phyloP scores from a whole-genome alignment of 2,888 invertebrate genomes.

The Aphidius colemani region DNA sequence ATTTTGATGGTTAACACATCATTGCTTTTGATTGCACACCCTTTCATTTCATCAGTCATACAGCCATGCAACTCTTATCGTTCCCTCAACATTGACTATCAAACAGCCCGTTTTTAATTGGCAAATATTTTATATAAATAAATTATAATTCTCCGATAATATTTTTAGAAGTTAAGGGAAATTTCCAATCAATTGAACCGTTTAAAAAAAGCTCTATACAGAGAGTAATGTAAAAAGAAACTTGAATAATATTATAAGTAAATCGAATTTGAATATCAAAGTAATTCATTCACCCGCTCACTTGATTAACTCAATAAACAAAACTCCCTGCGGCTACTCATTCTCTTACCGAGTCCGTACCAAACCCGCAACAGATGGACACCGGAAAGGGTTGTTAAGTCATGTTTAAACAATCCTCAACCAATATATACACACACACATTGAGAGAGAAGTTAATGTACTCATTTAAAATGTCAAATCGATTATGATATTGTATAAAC shows the following conservation, averaged over 20 bases:
- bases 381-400: constrained; percentile 27
- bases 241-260: not conserved
- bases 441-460: not conserved
- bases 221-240: not conserved
- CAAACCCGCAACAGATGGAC: constrained; percentile 29
- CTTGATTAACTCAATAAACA: constrained; percentile 22
- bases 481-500: constrained; percentile 41
- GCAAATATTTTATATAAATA: too few species aligned
- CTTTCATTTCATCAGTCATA: constrained; percentile 32
- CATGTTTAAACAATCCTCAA: constrained; percentile 27
- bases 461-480: constrained; percentile 42
- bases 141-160: too few species aligned
- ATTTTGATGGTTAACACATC: constrained; percentile 43
- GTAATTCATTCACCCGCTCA: not conserved
- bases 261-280: too few species aligned
- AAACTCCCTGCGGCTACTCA: constrained; percentile 11
- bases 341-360: not conserved
- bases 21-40: constrained; percentile 46
- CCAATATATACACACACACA: constrained; percentile 17
- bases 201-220: too few species aligned
- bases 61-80: constrained; percentile 3
- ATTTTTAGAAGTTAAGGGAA: too few species aligned
- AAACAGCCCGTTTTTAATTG: too few species aligned
- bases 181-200: too few species aligned
- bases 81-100: not conserved